Evolutionary conservation across 2,113 vertebrate genomes (phyloP).

Genomic region (Lampris megalopsis): DNA sequence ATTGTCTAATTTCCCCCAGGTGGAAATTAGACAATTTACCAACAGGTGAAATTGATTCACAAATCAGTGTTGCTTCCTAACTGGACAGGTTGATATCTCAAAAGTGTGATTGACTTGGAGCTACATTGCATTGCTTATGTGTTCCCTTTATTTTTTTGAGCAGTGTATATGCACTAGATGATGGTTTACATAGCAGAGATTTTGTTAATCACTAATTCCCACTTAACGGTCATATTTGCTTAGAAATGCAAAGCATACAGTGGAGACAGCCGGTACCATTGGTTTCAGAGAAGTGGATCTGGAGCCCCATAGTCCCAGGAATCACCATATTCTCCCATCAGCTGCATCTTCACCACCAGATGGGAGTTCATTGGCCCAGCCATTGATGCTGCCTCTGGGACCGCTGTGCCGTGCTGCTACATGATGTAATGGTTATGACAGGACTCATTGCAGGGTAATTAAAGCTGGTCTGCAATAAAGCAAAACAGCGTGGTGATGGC

Average conservation of each 20-base stretch:
- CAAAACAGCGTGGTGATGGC: conserved; percentile 46
- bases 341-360: conserved; percentile 59
- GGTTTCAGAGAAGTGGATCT: conserved; percentile 14
- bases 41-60: too few relatives aligned
- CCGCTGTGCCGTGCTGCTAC: conserved; percentile 50
- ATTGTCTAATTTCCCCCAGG: too few relatives aligned
- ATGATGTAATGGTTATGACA: conserved; percentile 74
- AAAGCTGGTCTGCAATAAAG: conserved; percentile 64
- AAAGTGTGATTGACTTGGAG: too few relatives aligned
- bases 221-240: not conserved
- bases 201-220: not conserved
- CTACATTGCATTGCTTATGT: too few relatives aligned
- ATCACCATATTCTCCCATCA: conserved; percentile 49
- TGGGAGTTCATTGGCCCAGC: conserved; percentile 60
- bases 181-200: too few relatives aligned
- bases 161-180: not conserved
- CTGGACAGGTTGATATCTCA: too few relatives aligned
- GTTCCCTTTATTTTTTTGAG: too few relatives aligned
- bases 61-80: too few relatives aligned
- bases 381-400: conserved; percentile 60
- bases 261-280: not conserved
- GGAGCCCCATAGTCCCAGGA: conserved; percentile 38
- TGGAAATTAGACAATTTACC: too few relatives aligned
- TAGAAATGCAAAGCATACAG: not conserved
- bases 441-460: conserved; percentile 66